Base-by-base conservation (phyloP, 2,888 invertebrate genomes). In the Drosophila pegasa region DNA sequence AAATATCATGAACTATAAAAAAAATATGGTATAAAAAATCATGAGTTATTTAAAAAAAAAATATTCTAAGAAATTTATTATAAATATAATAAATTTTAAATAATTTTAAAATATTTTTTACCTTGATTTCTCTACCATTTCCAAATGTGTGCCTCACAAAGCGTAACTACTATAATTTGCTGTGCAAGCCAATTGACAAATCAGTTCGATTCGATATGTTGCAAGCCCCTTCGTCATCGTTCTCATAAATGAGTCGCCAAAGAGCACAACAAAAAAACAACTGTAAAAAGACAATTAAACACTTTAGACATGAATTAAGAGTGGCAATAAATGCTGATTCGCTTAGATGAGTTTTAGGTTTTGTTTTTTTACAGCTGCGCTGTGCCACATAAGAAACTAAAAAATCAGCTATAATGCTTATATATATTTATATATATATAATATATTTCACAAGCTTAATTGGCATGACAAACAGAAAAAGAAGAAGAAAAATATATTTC, bases 401-500 rank as follows among this genome's bases (percentile, higher is more conserved):
- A 72, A 65, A 63, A 73, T 81, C 73, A 64, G 67, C 88, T 57
- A 59, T 38, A 63, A 62, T 43, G 18, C 10, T 37, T 37, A 37
- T 33, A 33, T 33, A n/a, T 37, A n/a, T n/a, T 16, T 37, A 3
- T n/a, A 37, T 31, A 33, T 33, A n/a, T 50, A 50, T 4, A 20
- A 31, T 43, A 31, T 52, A 52, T 85, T 85, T 76, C 82, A 60
- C 71, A 77, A 87, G 51, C 54, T 71, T 41, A 75, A 77, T 87
- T 83, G 72, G 59, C 88, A 85, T 82, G 86, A 82, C 77, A 74
- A 82, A 68, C 69, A 63, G 55, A 48, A 56, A 51, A 61, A 57
- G 55, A 45, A 54, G 29, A 35, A 8, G 1, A 43, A 20, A 12
- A 37, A 52, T 45, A 54, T 52, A 56, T 55, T 40, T 58, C 43